A percentile compares a stretch with the other conserved stretches of the same genome.
Evolutionary conservation across 2,797 vertebrate genomes (phyloP).

Genomic region (Heterohyrax brucei): DNA sequence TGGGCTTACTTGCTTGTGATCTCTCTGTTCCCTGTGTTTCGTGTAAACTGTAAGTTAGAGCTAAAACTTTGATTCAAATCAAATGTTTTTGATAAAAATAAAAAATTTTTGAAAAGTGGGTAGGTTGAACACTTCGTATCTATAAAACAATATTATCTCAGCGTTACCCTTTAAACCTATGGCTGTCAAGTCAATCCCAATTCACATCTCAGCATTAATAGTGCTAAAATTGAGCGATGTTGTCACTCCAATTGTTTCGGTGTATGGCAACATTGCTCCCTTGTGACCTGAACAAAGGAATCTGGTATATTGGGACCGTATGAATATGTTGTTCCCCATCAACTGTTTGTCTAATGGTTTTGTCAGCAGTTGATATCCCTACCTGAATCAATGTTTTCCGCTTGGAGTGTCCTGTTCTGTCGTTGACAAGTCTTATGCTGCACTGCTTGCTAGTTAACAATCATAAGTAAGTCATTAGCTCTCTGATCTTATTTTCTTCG

Average conservation of each 20-base stretch:
- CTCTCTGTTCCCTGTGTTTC: background rate
- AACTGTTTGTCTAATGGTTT: conserved; percentile 52
- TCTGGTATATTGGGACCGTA: background rate
- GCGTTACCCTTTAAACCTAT: background rate
- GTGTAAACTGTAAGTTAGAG: background rate
- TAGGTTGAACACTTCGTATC: background rate
- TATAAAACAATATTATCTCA: background rate
- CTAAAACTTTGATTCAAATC: conserved; percentile 53
- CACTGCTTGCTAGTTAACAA: conserved; percentile 13
- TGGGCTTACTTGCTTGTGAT: background rate
- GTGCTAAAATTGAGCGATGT: background rate
- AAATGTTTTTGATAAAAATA: conserved; percentile 48
- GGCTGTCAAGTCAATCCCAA: too few species aligned
- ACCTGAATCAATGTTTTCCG: background rate
- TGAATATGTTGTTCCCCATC: background rate
- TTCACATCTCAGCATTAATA: background rate
- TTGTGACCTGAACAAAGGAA: background rate
- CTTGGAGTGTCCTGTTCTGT: conserved; percentile 31
- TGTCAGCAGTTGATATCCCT: background rate
- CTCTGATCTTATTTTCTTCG: background rate
- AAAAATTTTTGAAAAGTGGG: background rate
- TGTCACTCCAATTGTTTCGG: background rate
- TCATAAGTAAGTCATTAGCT: conserved; percentile 9
- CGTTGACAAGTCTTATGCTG: background rate
- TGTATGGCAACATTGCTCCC: background rate